phyloP scores from a whole-genome alignment of 2,888 invertebrate species.

The Acrobasis repandana region DNA sequence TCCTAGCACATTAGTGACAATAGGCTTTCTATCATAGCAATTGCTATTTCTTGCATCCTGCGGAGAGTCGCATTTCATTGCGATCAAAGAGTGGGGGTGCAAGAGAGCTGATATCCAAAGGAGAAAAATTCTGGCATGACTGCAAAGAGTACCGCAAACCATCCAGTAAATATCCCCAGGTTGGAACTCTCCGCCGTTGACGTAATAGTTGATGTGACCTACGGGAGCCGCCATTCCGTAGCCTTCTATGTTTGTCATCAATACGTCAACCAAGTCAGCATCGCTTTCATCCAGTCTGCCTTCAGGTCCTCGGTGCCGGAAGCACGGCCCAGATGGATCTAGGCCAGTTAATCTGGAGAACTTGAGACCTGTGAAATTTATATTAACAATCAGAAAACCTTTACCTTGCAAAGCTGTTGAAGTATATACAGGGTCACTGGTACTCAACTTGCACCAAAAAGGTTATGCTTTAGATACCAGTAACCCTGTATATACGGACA shows the following conservation, averaged over 20 bases:
- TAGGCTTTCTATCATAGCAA: constrained; percentile 38
- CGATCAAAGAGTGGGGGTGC: constrained; percentile 38
- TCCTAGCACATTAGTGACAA: constrained; percentile 39
- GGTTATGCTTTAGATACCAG: too few relatives aligned
- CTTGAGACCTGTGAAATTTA: neutral
- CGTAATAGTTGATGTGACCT: constrained; percentile 42
- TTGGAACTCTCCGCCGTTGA: constrained; percentile 45
- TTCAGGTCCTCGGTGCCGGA: constrained; percentile 32
- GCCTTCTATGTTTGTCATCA: constrained; percentile 36
- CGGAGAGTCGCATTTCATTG: constrained; percentile 38
- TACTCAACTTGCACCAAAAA: too few relatives aligned
- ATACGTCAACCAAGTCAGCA: constrained; percentile 36
- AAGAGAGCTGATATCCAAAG: constrained; percentile 38
- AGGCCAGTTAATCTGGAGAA: constrained; percentile 29
- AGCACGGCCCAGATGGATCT: constrained; percentile 43
- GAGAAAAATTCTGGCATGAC: constrained; percentile 32
- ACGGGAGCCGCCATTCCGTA: constrained; percentile 35
- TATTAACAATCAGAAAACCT: too few relatives aligned
- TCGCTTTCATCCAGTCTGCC: constrained; percentile 36
- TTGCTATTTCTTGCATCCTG: constrained; percentile 38
- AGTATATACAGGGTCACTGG: too few relatives aligned
- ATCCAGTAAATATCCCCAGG: constrained; percentile 26
- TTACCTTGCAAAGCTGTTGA: too few relatives aligned
- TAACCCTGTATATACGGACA: too few relatives aligned
- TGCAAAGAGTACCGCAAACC: constrained; percentile 36